Evolutionary conservation across 2,888 invertebrate species (phyloP).

Genomic region (Mechanitis mazaeus): DNA sequence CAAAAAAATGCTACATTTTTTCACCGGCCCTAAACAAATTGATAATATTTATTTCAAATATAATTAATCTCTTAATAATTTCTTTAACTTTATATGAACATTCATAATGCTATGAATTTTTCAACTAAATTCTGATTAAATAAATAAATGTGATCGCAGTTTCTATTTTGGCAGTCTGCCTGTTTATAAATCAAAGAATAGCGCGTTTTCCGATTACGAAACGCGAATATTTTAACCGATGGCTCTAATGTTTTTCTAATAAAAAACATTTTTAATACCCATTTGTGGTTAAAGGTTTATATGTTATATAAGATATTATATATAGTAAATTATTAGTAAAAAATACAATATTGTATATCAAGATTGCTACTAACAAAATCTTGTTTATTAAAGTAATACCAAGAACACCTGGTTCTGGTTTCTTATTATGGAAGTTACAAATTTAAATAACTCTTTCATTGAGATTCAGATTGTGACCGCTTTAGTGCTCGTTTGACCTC

Average conservation of each 20-base stretch:
- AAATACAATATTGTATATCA: no score
- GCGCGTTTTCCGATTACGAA: slow-evolving; percentile 14
- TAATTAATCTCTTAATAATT: no score
- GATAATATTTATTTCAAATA: no score
- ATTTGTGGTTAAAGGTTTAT: no score
- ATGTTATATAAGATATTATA: not conserved
- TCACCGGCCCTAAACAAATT: no score
- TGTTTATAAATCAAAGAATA: slow-evolving; percentile 21
- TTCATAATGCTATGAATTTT: not conserved
- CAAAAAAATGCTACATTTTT: no score
- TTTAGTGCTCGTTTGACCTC: not conserved
- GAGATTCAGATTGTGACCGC: not conserved
- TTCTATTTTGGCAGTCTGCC: slow-evolving; percentile 20
- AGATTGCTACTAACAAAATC: no score
- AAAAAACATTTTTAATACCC: no score
- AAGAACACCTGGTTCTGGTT: no score
- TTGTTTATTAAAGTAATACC: not conserved
- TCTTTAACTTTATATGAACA: not conserved
- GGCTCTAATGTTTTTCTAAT: not conserved
- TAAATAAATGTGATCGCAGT: slow-evolving; percentile 12
- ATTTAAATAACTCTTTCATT: not conserved
- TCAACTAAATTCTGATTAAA: slow-evolving; percentile 9
- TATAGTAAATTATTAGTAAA: no score
- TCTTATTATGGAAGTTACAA: no score
- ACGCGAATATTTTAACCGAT: slow-evolving; percentile 4